Evolutionary conservation across 1,140 invertebrate genomes (phyloP).

Genomic region (Drosophila miranda): DNA sequence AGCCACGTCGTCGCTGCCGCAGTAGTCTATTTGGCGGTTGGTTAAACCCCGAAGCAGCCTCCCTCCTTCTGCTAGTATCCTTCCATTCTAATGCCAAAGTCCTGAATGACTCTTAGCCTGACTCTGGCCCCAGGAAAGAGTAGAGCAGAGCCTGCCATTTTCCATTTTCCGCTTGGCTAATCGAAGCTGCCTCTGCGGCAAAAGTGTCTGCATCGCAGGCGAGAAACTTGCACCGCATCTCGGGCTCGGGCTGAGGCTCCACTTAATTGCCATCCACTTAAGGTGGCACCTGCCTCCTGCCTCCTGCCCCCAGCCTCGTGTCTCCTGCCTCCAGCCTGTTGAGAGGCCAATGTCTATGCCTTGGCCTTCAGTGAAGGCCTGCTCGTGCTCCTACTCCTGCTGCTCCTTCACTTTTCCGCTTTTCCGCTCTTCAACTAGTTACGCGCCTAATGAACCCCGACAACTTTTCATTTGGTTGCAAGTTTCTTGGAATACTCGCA

Average conservation of each 20-base stretch:
- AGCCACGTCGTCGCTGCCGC: constrained; percentile 50
- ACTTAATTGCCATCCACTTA: constrained; percentile 36
- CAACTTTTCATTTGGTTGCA: no score
- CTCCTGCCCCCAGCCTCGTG: no score
- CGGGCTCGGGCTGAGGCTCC: background rate
- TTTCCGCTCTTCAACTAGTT: no score
- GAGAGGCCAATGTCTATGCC: no score
- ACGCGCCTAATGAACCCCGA: no score
- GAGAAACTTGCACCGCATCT: constrained; percentile 30
- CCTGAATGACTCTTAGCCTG: constrained; percentile 19
- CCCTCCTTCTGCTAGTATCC: background rate
- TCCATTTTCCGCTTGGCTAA: constrained; percentile 70
- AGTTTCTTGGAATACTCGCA: no score
- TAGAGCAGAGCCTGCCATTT: constrained; percentile 47
- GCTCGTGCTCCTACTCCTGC: no score
- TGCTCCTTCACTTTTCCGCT: no score
- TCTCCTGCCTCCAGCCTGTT: no score
- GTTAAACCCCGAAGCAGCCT: constrained; percentile 29
- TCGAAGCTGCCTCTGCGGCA: constrained; percentile 40
- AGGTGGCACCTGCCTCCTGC: no score
- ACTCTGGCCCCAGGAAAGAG: background rate
- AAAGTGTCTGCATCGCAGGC: constrained; percentile 10
- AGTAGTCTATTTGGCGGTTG: constrained; percentile 77
- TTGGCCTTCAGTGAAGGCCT: no score
- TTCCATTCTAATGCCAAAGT: background rate